phyloP scores from a whole-genome alignment of 30 jellyfish, hydroid and myxozoan species.

The Morbakka virulenta region DNA sequence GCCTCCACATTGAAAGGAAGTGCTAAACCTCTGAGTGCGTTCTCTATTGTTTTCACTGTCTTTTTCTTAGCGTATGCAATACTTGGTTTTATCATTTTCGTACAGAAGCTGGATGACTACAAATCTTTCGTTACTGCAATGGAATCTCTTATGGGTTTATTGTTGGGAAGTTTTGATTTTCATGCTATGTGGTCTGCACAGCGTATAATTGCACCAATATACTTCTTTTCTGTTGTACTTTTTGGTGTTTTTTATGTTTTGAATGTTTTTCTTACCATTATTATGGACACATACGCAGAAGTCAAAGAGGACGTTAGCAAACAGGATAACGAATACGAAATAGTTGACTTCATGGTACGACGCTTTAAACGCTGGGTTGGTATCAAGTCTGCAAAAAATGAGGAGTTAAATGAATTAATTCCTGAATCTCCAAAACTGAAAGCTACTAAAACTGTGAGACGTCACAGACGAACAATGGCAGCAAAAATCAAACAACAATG shows the following conservation, averaged over 20 bases:
- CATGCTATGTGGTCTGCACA: constrained; percentile 69
- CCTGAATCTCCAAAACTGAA: not conserved
- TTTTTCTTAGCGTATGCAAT: constrained; percentile 81
- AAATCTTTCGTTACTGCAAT: constrained; percentile 64
- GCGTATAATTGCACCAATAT: constrained; percentile 83
- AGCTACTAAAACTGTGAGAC: not conserved
- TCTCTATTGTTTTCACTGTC: constrained; percentile 73
- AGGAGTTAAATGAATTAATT: constrained; percentile 15
- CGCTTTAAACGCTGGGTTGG: constrained; percentile 80
- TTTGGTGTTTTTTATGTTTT: constrained; percentile 96
- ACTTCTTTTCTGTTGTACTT: constrained; percentile 75
- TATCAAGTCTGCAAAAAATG: constrained; percentile 59
- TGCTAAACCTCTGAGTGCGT: constrained; percentile 90
- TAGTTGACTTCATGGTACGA: constrained; percentile 90
- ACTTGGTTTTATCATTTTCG: constrained; percentile 79
- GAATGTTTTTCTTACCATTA: constrained; percentile 90
- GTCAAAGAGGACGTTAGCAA: constrained; percentile 75
- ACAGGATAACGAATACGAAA: constrained; percentile 88
- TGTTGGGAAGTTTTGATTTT: constrained; percentile 88
- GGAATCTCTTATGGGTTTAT: constrained; percentile 84
- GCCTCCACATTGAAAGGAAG: constrained; percentile 90
- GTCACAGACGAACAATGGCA: not conserved
- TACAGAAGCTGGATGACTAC: constrained; percentile 75
- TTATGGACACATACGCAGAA: constrained; percentile 92
- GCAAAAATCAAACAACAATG: not conserved